Conservation (phyloP, 2,888 invertebrate species). For the Listrodromus nycthemerus region DNA sequence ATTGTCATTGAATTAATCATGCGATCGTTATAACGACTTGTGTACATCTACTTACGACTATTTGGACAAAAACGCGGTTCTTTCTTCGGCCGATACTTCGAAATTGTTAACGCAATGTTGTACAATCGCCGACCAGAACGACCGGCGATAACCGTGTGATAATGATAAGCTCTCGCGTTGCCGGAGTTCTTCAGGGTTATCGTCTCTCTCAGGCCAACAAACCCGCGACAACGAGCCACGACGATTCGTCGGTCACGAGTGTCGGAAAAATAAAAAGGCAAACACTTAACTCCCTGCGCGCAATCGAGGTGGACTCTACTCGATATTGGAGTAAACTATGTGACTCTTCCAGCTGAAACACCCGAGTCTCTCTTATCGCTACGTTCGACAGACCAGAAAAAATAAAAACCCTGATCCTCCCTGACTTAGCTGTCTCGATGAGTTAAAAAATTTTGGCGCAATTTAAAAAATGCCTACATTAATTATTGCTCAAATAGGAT, state of each 20-base stretch:
- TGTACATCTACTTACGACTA: neutral
- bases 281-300: slow-evolving; percentile 31
- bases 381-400: neutral
- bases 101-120: slow-evolving; percentile 65
- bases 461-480: neutral
- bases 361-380: neutral
- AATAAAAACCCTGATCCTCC: neutral
- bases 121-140: slow-evolving; percentile 60
- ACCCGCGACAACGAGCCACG: slow-evolving; percentile 73
- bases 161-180: slow-evolving; percentile 83
- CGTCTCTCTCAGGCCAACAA: slow-evolving; percentile 83
- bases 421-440: neutral
- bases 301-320: slow-evolving; percentile 36
- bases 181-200: slow-evolving; percentile 83
- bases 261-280: slow-evolving; percentile 47
- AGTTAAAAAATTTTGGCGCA: neutral
- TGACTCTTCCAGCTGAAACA: neutral
- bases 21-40: neutral
- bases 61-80: slow-evolving; percentile 8
- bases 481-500: neutral
- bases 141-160: slow-evolving; percentile 81
- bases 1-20: neutral
- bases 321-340: slow-evolving; percentile 17
- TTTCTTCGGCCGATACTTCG: slow-evolving; percentile 65
- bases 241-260: slow-evolving; percentile 26